These are phyloP conservation scores for Diarsia brunnea DNA, from an alignment of 2,888 invertebrate species.

Conservation along the genomic window DNA sequence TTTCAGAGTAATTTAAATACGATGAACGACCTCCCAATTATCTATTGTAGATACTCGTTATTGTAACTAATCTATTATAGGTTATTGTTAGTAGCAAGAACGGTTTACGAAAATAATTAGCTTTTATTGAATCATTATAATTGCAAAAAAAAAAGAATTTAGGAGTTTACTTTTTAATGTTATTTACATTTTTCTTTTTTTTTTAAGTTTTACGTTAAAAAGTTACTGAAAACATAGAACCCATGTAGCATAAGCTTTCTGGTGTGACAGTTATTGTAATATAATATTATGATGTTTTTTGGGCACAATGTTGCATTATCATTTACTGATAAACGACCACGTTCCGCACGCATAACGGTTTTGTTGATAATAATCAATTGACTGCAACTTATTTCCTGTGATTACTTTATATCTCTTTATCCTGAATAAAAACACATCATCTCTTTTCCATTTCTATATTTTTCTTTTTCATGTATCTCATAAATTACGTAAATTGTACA, in stretches of 20 bases:
- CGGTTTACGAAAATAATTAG: neutral
- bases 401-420: neutral
- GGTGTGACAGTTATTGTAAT: neutral
- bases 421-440: neutral
- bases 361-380: neutral
- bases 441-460: neutral
- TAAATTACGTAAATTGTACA: too few species aligned
- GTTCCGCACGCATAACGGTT: neutral
- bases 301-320: slow-evolving; percentile 3
- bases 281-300: slow-evolving; percentile 24
- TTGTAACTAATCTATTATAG: too few species aligned
- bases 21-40: neutral
- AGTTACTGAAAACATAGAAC: neutral
- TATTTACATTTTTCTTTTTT: too few species aligned
- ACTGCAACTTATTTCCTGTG: slow-evolving; percentile 3
- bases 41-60: too few species aligned
- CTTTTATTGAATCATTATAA: neutral
- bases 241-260: neutral
- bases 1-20: neutral
- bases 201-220: too few species aligned
- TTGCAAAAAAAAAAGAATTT: too few species aligned
- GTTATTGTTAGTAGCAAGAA: neutral
- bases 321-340: slow-evolving; percentile 5
- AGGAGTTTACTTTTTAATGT: too few species aligned
- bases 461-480: neutral